Evolutionary conservation across 2,797 vertebrate species (phyloP).

Genomic region (Gymnothorax reevesii): DNA sequence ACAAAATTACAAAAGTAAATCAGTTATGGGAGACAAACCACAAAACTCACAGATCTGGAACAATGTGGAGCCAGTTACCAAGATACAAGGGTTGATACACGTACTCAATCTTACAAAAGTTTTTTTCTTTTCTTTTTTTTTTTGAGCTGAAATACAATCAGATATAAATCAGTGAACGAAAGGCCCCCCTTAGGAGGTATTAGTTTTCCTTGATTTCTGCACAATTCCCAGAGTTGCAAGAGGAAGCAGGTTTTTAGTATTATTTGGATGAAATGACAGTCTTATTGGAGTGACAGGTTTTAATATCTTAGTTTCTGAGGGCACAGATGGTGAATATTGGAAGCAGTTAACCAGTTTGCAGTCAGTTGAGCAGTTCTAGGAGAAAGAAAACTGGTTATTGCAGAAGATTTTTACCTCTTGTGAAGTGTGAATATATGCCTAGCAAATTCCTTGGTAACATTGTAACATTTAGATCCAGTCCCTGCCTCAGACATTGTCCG

Average conservation of each 20-base stretch:
- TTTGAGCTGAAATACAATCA: background rate
- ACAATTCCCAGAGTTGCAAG: background rate
- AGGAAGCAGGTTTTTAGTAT: background rate
- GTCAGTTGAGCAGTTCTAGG: conserved; percentile 7
- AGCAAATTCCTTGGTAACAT: background rate
- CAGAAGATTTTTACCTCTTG: background rate
- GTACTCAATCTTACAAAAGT: background rate
- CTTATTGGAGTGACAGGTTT: conserved; percentile 5
- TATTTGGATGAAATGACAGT: conserved; percentile 8
- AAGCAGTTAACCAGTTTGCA: background rate
- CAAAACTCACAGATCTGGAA: no score
- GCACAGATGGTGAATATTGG: background rate
- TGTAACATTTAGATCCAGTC: background rate
- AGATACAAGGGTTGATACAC: background rate
- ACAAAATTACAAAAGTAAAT: no score
- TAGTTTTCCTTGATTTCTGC: conserved; percentile 6
- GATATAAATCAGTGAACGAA: background rate
- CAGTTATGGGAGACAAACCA: no score
- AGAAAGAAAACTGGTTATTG: background rate
- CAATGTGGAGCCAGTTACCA: background rate
- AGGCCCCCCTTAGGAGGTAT: background rate
- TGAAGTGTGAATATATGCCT: background rate
- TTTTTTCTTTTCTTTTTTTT: background rate
- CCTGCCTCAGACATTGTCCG: background rate
- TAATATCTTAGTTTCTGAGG: background rate